These are phyloP conservation scores for Oostethus manadensis DNA, from an alignment of 2,113 vertebrate species.

Conservation along the genomic window DNA sequence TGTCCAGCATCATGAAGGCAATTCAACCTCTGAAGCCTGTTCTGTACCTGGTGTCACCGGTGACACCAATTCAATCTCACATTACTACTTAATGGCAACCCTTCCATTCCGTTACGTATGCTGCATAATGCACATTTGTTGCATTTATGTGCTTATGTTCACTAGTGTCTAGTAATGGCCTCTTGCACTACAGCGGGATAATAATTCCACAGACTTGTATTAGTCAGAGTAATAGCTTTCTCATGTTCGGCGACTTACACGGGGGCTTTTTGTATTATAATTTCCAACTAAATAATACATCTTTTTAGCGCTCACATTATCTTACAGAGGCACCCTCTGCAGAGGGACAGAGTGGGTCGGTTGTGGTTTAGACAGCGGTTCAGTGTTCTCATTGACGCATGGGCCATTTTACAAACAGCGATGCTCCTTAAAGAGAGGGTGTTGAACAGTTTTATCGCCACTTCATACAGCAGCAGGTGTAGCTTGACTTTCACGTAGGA, in stretches of 20 bases:
- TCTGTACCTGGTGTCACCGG: no score
- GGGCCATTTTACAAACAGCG: no score
- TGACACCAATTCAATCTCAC: not conserved
- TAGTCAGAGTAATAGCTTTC: slow-evolving; percentile 14
- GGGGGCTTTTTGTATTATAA: not conserved
- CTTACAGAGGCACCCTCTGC: slow-evolving; percentile 1
- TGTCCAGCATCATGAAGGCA: no score
- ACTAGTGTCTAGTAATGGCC: not conserved
- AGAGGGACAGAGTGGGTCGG: not conserved
- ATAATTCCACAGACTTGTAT: not conserved
- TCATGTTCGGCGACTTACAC: slow-evolving; percentile 3
- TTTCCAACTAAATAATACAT: not conserved
- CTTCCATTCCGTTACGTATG: slow-evolving; percentile 17
- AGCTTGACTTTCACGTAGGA: no score
- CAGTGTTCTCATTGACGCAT: no score
- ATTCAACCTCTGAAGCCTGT: no score
- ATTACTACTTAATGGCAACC: slow-evolving; percentile 28
- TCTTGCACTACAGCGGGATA: not conserved
- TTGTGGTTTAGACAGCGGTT: not conserved
- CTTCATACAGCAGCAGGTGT: no score
- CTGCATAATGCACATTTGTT: slow-evolving; percentile 13
- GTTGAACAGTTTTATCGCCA: no score
- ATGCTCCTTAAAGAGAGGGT: no score
- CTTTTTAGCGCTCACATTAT: not conserved
- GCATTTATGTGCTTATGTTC: not conserved